A percentile compares a stretch with the other conserved stretches of the same genome.
Conservation (phyloP, 2,888 invertebrate genomes). For the Urechis unicinctus region DNA sequence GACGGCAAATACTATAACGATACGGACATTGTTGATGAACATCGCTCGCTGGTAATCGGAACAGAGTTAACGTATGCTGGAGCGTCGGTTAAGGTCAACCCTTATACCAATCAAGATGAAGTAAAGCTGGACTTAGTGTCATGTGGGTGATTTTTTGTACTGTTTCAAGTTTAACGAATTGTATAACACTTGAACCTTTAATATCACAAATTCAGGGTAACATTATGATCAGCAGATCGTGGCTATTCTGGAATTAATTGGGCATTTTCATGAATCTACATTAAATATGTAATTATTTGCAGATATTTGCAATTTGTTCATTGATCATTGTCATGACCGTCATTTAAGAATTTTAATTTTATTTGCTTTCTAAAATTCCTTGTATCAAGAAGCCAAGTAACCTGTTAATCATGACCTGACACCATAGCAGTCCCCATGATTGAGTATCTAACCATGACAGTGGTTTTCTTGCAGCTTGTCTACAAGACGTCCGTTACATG, state of each 20-base stretch:
- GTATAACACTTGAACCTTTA: too few species aligned
- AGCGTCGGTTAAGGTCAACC: not conserved
- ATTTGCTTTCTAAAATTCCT: not conserved
- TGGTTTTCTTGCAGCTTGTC: conserved; percentile 9
- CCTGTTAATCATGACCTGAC: not conserved
- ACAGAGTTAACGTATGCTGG: not conserved
- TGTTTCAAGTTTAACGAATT: too few species aligned
- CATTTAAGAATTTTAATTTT: conserved; percentile 6
- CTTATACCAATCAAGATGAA: not conserved
- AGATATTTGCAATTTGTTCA: too few species aligned
- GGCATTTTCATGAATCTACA: too few species aligned
- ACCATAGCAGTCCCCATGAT: not conserved
- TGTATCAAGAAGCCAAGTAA: not conserved
- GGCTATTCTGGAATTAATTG: too few species aligned
- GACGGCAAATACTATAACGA: conserved; percentile 60
- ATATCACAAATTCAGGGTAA: too few species aligned
- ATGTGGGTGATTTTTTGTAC: too few species aligned
- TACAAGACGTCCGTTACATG: conserved; percentile 11
- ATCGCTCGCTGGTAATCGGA: not conserved
- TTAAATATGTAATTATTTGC: not conserved
- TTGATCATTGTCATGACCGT: too few species aligned
- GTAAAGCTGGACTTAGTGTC: too few species aligned
- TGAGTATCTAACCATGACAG: too few species aligned
- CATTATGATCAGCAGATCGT: too few species aligned
- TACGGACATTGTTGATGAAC: not conserved